These are phyloP conservation scores for Cuniculus paca DNA, from an alignment of 2,797 vertebrate species.

Conservation along the genomic window DNA sequence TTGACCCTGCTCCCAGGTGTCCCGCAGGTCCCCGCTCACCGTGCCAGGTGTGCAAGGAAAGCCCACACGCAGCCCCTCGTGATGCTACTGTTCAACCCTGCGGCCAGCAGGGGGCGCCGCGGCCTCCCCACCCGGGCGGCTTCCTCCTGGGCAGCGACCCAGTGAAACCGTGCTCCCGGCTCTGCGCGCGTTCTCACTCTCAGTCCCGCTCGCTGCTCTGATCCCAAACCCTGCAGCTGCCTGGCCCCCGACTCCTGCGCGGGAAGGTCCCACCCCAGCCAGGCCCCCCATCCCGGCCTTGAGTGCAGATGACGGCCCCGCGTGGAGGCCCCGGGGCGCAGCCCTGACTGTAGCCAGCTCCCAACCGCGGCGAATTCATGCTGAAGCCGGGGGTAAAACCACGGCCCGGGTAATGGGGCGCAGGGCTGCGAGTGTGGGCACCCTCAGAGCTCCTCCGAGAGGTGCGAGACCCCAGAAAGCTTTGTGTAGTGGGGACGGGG, in stretches of 20 bases:
- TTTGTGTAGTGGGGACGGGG: background rate
- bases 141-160: slow-evolving; percentile 70
- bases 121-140: background rate
- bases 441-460: background rate
- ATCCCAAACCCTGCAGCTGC: background rate
- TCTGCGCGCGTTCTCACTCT: slow-evolving; percentile 60
- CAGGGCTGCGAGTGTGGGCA: background rate
- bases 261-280: background rate
- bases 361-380: background rate
- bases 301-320: background rate
- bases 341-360: no score
- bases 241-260: background rate
- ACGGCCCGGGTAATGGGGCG: background rate
- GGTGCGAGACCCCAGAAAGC: background rate
- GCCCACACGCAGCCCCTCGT: background rate
- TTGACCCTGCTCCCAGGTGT: background rate
- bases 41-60: slow-evolving; percentile 69
- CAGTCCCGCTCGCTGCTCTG: background rate
- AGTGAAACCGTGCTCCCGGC: slow-evolving; percentile 79
- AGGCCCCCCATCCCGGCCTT: background rate
- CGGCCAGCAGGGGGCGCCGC: slow-evolving; percentile 69
- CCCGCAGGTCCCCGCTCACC: background rate
- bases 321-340: background rate
- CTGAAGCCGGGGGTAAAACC: background rate
- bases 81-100: background rate